phyloP scores from a whole-genome alignment of 2,113 vertebrate genomes.

The Ondatra zibethicus region DNA sequence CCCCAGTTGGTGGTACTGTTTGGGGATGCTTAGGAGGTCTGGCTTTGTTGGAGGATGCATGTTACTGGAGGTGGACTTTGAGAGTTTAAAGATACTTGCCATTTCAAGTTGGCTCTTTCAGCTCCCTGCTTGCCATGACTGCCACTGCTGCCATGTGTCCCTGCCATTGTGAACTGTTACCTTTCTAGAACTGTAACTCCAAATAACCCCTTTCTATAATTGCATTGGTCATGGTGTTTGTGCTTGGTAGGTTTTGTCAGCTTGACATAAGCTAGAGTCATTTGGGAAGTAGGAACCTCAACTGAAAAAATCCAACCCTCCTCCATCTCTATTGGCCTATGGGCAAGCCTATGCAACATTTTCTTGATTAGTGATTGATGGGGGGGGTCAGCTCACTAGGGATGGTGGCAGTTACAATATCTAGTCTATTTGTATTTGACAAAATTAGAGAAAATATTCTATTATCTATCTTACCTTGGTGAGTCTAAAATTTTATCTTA shows the following conservation, averaged over 20 bases:
- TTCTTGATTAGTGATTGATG: too few relatives aligned
- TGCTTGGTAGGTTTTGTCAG: background rate
- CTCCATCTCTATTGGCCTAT: too few relatives aligned
- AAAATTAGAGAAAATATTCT: too few relatives aligned
- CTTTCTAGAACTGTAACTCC: background rate
- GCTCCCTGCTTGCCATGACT: background rate
- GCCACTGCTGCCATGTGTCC: background rate
- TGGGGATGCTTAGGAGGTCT: background rate
- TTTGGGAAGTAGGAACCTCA: background rate
- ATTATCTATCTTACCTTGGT: too few relatives aligned
- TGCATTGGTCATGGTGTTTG: background rate
- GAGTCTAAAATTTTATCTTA: too few relatives aligned
- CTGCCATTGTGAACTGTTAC: background rate
- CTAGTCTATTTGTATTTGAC: too few relatives aligned
- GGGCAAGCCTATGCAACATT: too few relatives aligned
- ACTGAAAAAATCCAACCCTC: background rate
- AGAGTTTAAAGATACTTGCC: background rate
- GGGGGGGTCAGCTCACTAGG: too few relatives aligned
- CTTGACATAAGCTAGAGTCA: background rate
- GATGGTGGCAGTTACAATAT: too few relatives aligned
- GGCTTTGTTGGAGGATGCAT: background rate
- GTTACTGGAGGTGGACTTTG: background rate
- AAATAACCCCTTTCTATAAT: background rate
- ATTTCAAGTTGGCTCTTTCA: background rate
- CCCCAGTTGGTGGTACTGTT: too few relatives aligned